Base-by-base conservation (phyloP, 2,797 vertebrate genomes). In the Apogon hyalosoma region DNA sequence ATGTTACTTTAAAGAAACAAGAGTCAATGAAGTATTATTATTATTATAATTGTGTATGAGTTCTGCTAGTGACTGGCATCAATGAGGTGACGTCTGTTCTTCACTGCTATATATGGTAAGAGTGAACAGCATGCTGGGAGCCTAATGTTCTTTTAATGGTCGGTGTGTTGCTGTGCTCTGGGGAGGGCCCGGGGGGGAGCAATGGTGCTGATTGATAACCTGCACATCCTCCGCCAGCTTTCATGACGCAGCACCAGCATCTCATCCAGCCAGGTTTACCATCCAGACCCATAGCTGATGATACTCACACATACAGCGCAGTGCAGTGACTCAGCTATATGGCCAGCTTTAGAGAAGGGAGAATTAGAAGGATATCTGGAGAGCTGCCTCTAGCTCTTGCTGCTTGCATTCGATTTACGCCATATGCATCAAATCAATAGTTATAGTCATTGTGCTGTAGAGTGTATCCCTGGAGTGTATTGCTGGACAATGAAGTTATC, bases 121-220 rank as follows among this genome's bases (percentile, higher is more conserved):
- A 49, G 67, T 79, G 80, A 92, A 86, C 14, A 12, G 78, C 82
- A 87, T 85, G 67, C 87, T 84, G 78, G 80, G 80, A 85, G 77
- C 77, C 61, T 92, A 86, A 92, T 92, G 75, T 75, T 77, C 79
- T 87, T 91, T 91, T 92, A 93, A 93, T 92, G 88, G 79, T 65
- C 61, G 76, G 62, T 78, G 73, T 80, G 73, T 80, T 68, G 78
- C 84, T 80, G 79, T 80, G 59, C 68, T 14, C 61, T 45, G 19
- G 58, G 53, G 57, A 63, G 57, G 70, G 57, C 49, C 75, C 28
- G 54, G 53, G 53, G 64, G 55, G 36, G 73, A 68, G 76, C 3
- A 63, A 61, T 49, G 61, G 53, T 1, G 42, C 75, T 89, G 89
- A 93, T 89, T 90, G 87, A 93, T 91, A 86, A 87, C 77, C 50